Conservation (phyloP, 2,888 invertebrate species). For the Conchocele bisecta region DNA sequence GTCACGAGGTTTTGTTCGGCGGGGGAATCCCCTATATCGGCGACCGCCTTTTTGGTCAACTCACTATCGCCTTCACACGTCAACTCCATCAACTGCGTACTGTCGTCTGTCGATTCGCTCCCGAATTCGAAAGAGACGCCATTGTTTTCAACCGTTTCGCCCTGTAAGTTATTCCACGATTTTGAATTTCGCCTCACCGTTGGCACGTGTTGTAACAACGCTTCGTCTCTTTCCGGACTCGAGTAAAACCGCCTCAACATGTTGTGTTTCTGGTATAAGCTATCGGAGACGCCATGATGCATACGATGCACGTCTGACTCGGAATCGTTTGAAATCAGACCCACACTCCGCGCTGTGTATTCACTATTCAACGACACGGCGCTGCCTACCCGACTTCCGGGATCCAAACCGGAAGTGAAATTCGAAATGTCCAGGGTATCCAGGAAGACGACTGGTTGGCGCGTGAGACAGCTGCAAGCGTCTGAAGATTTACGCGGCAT, state of each 20-base stretch:
- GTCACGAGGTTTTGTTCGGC: conserved; percentile 54
- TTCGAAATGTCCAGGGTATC: conserved; percentile 46
- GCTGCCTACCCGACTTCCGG: conserved; percentile 71
- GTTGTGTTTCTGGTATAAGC: conserved; percentile 61
- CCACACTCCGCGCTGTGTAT: conserved; percentile 75
- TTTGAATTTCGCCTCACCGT: conserved; percentile 59
- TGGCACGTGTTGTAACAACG: conserved; percentile 23
- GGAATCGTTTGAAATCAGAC: conserved; percentile 76
- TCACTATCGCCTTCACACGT: conserved; percentile 47
- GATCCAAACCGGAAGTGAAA: conserved; percentile 51
- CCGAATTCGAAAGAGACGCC: conserved; percentile 49
- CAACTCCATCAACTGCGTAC: conserved; percentile 27
- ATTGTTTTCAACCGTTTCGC: conserved; percentile 44
- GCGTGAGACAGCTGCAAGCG: conserved; percentile 14
- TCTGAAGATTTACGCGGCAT: conserved; percentile 68
- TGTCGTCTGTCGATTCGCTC: conserved; percentile 55
- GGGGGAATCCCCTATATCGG: conserved; percentile 10
- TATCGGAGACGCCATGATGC: conserved; percentile 50
- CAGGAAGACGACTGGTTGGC: conserved; percentile 29
- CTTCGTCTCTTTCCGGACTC: conserved; percentile 61
- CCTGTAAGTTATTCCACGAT: conserved; percentile 63
- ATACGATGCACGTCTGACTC: conserved; percentile 59
- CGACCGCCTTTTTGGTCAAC: conserved; percentile 21
- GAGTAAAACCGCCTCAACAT: conserved; percentile 62
- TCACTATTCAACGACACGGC: conserved; percentile 74